Evolutionary conservation across 2,113 vertebrate species (phyloP).

Genomic region (Girardinichthys multiradiatus): DNA sequence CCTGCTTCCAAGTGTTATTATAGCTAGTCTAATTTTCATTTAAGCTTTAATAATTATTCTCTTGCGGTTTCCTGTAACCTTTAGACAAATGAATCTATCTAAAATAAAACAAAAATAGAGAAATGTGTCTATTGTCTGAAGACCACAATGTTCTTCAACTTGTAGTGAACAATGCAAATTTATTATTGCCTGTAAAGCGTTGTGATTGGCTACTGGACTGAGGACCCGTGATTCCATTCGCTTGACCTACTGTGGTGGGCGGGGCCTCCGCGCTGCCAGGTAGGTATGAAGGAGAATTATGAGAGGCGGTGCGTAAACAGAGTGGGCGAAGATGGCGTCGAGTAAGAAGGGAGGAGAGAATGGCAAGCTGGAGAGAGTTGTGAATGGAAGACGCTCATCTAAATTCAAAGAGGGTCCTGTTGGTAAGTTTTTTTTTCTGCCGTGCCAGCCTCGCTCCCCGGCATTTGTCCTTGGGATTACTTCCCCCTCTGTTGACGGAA

Average conservation of each 20-base stretch:
- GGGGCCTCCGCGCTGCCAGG: conserved; percentile 26
- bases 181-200: not conserved
- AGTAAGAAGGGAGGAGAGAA: conserved; percentile 67
- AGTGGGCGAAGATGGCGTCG: conserved; percentile 80
- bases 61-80: not conserved
- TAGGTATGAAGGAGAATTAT: conserved; percentile 59
- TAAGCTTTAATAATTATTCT: not conserved
- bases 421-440: conserved; percentile 62
- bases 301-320: conserved; percentile 58
- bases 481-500: not conserved
- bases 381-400: conserved; percentile 75
- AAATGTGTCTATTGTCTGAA: not conserved
- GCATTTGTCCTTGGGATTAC: not conserved
- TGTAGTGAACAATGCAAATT: not conserved
- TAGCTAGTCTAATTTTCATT: not conserved
- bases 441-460: not conserved
- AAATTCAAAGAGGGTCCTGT: conserved; percentile 77
- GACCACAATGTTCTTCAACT: not conserved
- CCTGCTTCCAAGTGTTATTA: not conserved
- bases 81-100: conserved; percentile 16
- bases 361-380: conserved; percentile 65
- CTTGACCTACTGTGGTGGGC: conserved; percentile 25
- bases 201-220: conserved; percentile 46
- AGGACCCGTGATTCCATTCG: conserved; percentile 43
- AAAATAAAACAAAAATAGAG: not conserved